Conservation (phyloP, 2,888 invertebrate species). For the Blera fallax region DNA sequence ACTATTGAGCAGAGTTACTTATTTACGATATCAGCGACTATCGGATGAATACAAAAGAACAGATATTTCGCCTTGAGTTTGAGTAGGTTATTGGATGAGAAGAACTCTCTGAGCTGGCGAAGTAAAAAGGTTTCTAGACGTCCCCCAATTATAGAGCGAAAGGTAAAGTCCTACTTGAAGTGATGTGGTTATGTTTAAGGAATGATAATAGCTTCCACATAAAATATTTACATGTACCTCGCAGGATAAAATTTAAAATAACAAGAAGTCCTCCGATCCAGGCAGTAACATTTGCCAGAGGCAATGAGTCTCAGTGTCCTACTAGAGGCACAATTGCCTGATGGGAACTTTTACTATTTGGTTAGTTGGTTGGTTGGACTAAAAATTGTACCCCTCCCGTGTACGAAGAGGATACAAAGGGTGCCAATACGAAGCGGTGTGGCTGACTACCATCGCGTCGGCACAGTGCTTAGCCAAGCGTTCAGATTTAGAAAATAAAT, state of each 20-base stretch:
- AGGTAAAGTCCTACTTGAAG: too few species aligned
- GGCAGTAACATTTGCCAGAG: neutral
- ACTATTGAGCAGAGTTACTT: too few species aligned
- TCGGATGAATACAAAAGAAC: too few species aligned
- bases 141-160: too few species aligned
- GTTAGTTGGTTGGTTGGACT: slow-evolving; percentile 34
- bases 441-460: neutral
- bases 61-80: too few species aligned
- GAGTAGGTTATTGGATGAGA: too few species aligned
- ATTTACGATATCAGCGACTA: too few species aligned
- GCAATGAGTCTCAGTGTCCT: neutral
- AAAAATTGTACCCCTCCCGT: neutral
- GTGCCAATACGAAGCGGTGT: neutral
- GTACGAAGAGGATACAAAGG: neutral
- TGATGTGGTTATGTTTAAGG: too few species aligned
- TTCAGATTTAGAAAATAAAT: slow-evolving; percentile 67
- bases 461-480: slow-evolving; percentile 40
- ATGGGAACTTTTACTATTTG: slow-evolving; percentile 54
- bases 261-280: neutral
- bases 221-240: slow-evolving; percentile 9
- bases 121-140: too few species aligned
- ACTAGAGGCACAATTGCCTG: neutral
- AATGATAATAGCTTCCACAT: neutral
- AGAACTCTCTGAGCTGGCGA: too few species aligned
- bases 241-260: neutral